These are phyloP conservation scores for Gallinago paraguaiae DNA, from an alignment of 2,113 vertebrate species.

Conservation along the genomic window DNA sequence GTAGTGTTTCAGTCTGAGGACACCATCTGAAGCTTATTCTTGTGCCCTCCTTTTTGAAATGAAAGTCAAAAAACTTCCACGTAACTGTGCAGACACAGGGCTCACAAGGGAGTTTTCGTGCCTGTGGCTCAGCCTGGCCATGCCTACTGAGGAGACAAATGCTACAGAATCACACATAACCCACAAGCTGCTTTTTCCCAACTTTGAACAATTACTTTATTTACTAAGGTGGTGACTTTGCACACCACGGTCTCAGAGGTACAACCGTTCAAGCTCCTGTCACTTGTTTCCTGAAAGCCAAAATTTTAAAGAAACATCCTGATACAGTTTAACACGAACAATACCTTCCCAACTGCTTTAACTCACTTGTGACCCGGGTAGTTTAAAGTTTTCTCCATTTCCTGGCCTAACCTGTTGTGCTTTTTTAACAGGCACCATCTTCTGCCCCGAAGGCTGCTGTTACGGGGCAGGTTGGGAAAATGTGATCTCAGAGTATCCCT, in stretches of 20 bases:
- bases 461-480: neutral
- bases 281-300: neutral
- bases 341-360: neutral
- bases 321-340: neutral
- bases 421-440: neutral
- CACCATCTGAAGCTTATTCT: neutral
- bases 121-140: neutral
- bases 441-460: neutral
- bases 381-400: neutral
- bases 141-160: neutral
- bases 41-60: neutral
- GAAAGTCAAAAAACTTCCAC: neutral
- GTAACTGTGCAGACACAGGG: neutral
- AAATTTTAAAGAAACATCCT: neutral
- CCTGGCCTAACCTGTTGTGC: neutral
- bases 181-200: neutral
- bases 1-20: neutral
- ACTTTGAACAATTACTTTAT: neutral
- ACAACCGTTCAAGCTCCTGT: neutral
- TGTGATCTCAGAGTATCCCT: neutral
- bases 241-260: neutral
- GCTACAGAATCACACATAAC: neutral
- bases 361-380: neutral
- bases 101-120: neutral
- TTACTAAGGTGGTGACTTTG: neutral